phyloP scores from a whole-genome alignment of 2,888 invertebrate species.

The Didymodactylos carnosus region DNA sequence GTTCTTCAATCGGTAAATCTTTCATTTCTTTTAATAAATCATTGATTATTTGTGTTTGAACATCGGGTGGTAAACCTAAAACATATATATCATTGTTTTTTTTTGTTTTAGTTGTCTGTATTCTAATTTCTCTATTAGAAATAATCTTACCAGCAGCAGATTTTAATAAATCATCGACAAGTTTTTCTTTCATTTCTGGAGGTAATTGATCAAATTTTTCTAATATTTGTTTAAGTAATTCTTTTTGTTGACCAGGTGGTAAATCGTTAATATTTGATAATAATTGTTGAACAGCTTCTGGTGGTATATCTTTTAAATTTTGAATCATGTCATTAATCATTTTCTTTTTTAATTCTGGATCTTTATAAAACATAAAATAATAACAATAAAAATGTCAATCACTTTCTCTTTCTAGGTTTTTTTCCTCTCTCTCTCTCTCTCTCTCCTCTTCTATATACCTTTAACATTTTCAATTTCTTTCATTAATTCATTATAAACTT shows the following conservation, averaged over 20 bases:
- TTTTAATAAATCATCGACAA: neutral
- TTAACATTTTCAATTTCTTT: neutral
- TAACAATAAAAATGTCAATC: too few species aligned
- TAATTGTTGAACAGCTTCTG: neutral
- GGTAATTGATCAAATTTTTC: neutral
- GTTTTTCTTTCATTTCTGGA: neutral
- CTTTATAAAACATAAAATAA: too few species aligned
- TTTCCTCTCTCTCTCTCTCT: too few species aligned
- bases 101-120: neutral
- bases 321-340: neutral
- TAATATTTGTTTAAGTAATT: neutral
- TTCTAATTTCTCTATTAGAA: neutral
- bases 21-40: neutral
- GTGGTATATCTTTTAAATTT: neutral
- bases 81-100: neutral
- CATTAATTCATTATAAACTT: neutral
- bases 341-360: neutral
- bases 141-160: neutral
- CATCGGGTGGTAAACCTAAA: neutral
- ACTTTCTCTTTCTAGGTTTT: too few species aligned
- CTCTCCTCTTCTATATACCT: too few species aligned
- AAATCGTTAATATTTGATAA: neutral
- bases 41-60: neutral
- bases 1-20: neutral
- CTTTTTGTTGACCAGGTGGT: neutral